A percentile compares a stretch with the other conserved stretches of the same genome.
Conservation (phyloP, 2,797 vertebrate species). For the Crenuchus spilurus region DNA sequence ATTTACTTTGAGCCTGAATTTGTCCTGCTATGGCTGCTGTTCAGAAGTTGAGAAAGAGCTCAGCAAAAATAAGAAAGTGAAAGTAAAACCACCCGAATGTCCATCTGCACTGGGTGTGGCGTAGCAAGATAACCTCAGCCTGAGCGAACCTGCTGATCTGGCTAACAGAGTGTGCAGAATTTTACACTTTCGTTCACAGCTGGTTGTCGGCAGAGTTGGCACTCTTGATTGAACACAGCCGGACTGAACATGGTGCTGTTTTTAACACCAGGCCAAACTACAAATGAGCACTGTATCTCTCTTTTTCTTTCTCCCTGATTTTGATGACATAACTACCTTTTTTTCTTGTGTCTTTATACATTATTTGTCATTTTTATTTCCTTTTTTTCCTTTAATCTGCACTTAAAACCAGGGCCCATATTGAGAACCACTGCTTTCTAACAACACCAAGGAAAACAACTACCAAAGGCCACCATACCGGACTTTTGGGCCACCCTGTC, state of each 20-base stretch:
- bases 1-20: neutral
- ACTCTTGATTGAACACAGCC: neutral
- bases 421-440: constrained; percentile 57
- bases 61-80: no score
- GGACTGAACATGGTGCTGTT: constrained; percentile 45
- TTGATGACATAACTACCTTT: constrained; percentile 47
- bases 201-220: no score
- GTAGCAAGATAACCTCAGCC: no score
- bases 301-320: neutral
- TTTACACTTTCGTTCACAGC: neutral
- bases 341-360: constrained; percentile 52
- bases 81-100: no score
- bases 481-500: no score
- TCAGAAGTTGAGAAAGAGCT: no score
- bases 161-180: no score
- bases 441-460: no score
- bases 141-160: no score
- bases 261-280: constrained; percentile 48
- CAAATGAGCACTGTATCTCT: constrained; percentile 8
- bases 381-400: constrained; percentile 58
- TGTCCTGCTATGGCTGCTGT: neutral
- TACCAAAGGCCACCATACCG: no score
- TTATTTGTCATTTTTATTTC: constrained; percentile 53
- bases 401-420: constrained; percentile 62
- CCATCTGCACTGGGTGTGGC: no score